Percentiles rank a stretch among this genome's conserved stretches.
These are phyloP conservation scores for Meloidogyne chitwoodi DNA, from an alignment of 1,140 invertebrate species.

Conservation along the genomic window DNA sequence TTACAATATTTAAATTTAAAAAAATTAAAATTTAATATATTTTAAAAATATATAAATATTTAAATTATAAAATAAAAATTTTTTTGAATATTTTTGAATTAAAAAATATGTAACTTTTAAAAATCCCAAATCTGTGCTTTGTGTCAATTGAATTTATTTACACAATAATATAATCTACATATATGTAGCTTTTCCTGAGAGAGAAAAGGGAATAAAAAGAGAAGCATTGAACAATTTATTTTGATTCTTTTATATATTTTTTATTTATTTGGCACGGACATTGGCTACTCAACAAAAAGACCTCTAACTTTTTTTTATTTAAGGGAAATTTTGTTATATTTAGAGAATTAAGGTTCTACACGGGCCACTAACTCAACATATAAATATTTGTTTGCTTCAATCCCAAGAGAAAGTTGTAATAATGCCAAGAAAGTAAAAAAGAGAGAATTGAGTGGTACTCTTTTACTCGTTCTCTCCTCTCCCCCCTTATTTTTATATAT, in stretches of 20 bases:
- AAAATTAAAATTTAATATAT: too few species aligned
- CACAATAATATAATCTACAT: too few species aligned
- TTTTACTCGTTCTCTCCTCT: background rate
- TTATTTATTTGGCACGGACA: background rate
- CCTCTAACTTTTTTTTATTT: background rate
- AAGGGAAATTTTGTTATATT: background rate
- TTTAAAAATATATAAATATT: too few species aligned
- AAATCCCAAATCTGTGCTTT: background rate
- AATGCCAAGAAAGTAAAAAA: background rate
- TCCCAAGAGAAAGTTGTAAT: background rate
- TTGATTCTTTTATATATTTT: background rate
- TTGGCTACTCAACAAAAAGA: background rate
- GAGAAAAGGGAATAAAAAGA: background rate
- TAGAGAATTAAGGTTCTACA: background rate
- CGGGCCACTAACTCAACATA: background rate
- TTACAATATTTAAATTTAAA: too few species aligned
- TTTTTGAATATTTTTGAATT: too few species aligned
- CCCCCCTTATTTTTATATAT: background rate
- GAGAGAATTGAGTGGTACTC: background rate
- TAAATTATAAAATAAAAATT: too few species aligned
- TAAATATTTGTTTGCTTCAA: conserved; percentile 1
- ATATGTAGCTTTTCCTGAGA: too few species aligned
- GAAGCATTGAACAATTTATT: background rate
- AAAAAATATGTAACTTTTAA: too few species aligned
- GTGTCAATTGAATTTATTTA: background rate